Conservation (phyloP, 2,113 vertebrate genomes). For the Danio rerio region GRCz12tu NC_133197.1:14864501-14865000, state of each 20-base stretch:
- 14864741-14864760: not conserved
- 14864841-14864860: not conserved
- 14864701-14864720: not conserved
- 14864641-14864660: too few relatives aligned
- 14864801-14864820: not conserved
- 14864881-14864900: not conserved
- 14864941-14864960: slow-evolving; percentile 8
- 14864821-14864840: not conserved
- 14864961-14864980: not conserved
- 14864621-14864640: too few relatives aligned
- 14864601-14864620: not conserved
- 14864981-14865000: slow-evolving; percentile 8
- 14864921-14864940: slow-evolving; percentile 21
- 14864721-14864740: not conserved
- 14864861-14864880: not conserved
- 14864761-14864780: not conserved
- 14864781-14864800: not conserved
- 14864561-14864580: not conserved
- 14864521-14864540: not conserved
- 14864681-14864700: not conserved
- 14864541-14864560: not conserved
- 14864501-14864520: not conserved
- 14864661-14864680: too few relatives aligned
- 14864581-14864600: not conserved
- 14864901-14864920: not conserved